Conservation (phyloP, 2,797 vertebrate genomes). For the Syndactyla subalaris region DNA sequence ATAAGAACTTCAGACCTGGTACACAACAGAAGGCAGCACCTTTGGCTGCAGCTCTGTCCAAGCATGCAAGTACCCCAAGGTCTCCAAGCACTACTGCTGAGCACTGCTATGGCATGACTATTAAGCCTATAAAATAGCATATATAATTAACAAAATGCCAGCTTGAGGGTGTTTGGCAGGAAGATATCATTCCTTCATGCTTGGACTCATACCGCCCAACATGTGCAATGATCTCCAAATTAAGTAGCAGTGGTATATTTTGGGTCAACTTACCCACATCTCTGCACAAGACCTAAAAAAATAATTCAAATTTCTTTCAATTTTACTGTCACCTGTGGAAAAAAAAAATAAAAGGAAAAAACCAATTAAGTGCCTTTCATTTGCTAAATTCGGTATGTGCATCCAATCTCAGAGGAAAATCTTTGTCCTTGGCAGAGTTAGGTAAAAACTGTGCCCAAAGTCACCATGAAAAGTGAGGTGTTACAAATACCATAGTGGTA, state of each 20-base stretch:
- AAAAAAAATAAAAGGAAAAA: background rate
- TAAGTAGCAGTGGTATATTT: background rate
- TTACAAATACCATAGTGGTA: background rate
- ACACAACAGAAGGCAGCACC: background rate
- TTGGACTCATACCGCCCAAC: background rate
- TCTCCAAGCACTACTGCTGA: background rate
- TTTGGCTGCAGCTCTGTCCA: background rate
- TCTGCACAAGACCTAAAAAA: background rate
- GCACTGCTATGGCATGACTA: background rate
- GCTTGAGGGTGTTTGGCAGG: conserved; percentile 16
- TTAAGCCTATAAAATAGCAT: background rate
- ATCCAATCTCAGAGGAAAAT: background rate
- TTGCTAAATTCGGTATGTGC: background rate
- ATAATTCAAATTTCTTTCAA: background rate
- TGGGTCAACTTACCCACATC: background rate
- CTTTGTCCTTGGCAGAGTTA: background rate
- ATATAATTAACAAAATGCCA: conserved; percentile 36
- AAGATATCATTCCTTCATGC: conserved; percentile 33
- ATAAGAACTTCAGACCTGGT: background rate
- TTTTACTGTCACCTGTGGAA: background rate
- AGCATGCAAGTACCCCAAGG: background rate
- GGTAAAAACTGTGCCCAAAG: background rate
- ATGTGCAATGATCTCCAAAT: background rate
- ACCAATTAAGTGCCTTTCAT: background rate
- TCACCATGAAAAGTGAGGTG: background rate